Evolutionary conservation across 2,888 invertebrate genomes (phyloP).

Genomic region (Perithous albicinctus): DNA sequence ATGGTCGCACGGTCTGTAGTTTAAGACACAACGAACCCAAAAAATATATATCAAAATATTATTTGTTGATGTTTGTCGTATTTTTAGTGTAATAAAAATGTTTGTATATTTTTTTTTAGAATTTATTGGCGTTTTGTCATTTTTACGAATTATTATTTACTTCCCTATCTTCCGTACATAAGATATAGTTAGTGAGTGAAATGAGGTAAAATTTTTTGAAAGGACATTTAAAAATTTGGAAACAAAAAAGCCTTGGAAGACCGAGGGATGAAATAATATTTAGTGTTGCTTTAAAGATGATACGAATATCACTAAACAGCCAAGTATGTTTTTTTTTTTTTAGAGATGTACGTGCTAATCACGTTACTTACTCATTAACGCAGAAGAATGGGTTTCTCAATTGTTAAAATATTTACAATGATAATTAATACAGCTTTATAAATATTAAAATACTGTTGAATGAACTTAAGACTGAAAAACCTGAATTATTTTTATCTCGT

Average conservation of each 20-base stretch:
- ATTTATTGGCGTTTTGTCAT: background rate
- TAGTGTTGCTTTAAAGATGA: background rate
- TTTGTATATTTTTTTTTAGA: slow-evolving; percentile 31
- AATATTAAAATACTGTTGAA: background rate
- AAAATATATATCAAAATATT: slow-evolving; percentile 29
- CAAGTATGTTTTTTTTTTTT: background rate
- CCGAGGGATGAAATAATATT: background rate
- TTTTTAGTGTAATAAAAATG: slow-evolving; percentile 25
- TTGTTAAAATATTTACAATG: background rate
- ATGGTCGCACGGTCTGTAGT: slow-evolving; percentile 19
- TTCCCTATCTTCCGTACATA: background rate
- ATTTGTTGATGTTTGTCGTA: slow-evolving; percentile 27
- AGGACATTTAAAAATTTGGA: no score
- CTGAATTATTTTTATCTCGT: background rate
- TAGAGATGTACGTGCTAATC: background rate
- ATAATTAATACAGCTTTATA: background rate
- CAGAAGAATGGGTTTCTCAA: background rate
- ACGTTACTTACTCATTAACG: background rate
- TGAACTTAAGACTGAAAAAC: background rate
- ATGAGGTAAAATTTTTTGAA: background rate
- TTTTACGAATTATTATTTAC: background rate
- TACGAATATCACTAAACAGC: background rate
- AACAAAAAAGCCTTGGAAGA: background rate
- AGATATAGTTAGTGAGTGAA: background rate
- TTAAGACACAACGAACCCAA: background rate